These are phyloP conservation scores for Paracentrotus lividus DNA, from an alignment of 53 echinoderm and acorn worm genomes.

Conservation along the genomic window DNA sequence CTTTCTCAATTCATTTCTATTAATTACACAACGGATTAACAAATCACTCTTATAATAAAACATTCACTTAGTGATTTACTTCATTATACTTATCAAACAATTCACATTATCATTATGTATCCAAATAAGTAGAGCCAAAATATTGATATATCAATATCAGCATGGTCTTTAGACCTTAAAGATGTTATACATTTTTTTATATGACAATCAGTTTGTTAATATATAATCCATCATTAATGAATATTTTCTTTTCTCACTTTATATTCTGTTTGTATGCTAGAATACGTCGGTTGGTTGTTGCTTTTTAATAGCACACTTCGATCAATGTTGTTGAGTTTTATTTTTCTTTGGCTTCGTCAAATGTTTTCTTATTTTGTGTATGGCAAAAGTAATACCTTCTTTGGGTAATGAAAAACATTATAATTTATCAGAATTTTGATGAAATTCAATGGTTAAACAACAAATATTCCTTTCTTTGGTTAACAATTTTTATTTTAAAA, in stretches of 20 bases:
- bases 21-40: not conserved
- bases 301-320: not conserved
- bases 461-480: not conserved
- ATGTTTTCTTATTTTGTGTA: not conserved
- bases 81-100: not conserved
- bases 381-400: too few relatives aligned
- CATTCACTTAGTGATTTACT: not conserved
- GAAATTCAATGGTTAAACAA: not conserved
- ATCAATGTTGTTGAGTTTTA: not conserved
- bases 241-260: not conserved
- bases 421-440: not conserved
- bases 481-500: not conserved
- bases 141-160: too few relatives aligned
- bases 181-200: too few relatives aligned
- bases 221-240: too few relatives aligned
- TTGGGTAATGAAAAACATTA: too few relatives aligned
- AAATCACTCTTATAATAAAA: not conserved
- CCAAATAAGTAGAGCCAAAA: not conserved
- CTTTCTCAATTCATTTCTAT: not conserved
- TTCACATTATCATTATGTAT: not conserved
- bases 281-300: not conserved
- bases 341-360: not conserved
- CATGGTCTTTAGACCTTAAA: too few relatives aligned
- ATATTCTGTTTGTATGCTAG: not conserved
- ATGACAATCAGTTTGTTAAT: too few relatives aligned